A percentile compares a stretch with the other conserved stretches of the same genome.
phyloP scores from a whole-genome alignment of 2,888 invertebrate genomes.

The Brenthis hecate region DNA sequence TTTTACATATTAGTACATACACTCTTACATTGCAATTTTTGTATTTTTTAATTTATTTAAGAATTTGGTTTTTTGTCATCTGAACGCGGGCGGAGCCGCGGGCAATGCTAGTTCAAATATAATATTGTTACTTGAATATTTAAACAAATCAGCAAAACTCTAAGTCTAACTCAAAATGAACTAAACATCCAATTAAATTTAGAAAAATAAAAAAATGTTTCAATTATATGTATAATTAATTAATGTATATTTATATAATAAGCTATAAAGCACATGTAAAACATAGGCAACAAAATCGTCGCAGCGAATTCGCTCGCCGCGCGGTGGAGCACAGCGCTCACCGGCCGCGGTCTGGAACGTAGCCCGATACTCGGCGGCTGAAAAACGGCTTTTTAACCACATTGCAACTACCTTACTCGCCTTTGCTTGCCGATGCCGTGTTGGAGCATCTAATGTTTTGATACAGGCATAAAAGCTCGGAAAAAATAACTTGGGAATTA shows the following conservation, averaged over 20 bases:
- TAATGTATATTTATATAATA: not conserved
- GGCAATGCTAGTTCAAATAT: too few species aligned
- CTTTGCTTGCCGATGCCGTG: not conserved
- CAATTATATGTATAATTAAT: not conserved
- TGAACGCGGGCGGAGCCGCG: too few species aligned
- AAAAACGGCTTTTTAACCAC: conserved; percentile 8
- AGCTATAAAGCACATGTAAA: not conserved
- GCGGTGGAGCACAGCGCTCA: conserved; percentile 1
- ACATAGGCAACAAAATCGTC: not conserved
- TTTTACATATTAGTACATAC: too few species aligned
- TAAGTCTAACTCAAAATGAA: too few species aligned
- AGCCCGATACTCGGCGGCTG: not conserved
- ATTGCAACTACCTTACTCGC: not conserved
- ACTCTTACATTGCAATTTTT: too few species aligned
- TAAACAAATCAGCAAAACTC: too few species aligned
- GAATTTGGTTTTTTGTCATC: too few species aligned
- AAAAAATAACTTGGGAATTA: too few species aligned
- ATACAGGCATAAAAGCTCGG: not conserved
- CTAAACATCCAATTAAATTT: too few species aligned
- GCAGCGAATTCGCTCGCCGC: not conserved
- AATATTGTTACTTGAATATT: too few species aligned
- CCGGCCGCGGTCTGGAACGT: conserved; percentile 1
- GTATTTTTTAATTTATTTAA: too few species aligned
- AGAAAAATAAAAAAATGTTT: too few species aligned
- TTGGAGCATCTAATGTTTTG: not conserved